Base-by-base conservation (phyloP, 2,113 vertebrate species). In the Cottus gobio region DNA sequence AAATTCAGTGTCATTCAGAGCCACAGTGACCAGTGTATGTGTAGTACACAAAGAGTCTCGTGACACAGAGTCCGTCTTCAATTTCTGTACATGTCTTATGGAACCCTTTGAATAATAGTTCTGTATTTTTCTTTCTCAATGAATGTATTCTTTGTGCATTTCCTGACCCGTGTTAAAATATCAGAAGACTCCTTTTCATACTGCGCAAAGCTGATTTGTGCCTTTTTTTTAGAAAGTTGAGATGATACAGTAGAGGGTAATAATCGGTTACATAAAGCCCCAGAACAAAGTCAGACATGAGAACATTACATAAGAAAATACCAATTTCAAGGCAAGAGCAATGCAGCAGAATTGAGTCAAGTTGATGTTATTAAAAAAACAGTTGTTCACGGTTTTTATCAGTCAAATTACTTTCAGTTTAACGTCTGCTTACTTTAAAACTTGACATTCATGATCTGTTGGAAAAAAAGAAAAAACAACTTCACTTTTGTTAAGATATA, bases 121-220 rank as follows among this genome's bases (percentile, higher is more conserved):
- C n/a, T 84, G 46, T 76, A 54, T 66, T 86, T 80, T 81, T 75
- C 8, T 85, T 87, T 89, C 44, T 87, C 28, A 61, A 42, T 79
- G 71, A 91, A 85, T 89, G 80, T 87, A 89, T 62, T 68, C 22
- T 69, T 81, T 73, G 56, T 83, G 13, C 61, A 57, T 50, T 72
- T 71, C 58, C 81, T 26, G 11, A 58, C 36, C 39, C 73, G 4
- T 82, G 70, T 71, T 78, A 15, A 84, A 63, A 37, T 77, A 68
- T 79, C 63, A 26, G 80, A 48, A 75, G 26, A 82, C 42, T 61
- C 56, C 13, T 80, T 78, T 77, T 85, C 72, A 81, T 61, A 71
- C 60, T 86, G 65, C 84, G 73, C 63, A 7, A 87, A 67, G 66
- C 87, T 87, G 77, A 77, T 80, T 84, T 89, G 90, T 93, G 87